Evolutionary conservation across 2,113 vertebrate species (phyloP).

Genomic region (Galeopterus variegatus): DNA sequence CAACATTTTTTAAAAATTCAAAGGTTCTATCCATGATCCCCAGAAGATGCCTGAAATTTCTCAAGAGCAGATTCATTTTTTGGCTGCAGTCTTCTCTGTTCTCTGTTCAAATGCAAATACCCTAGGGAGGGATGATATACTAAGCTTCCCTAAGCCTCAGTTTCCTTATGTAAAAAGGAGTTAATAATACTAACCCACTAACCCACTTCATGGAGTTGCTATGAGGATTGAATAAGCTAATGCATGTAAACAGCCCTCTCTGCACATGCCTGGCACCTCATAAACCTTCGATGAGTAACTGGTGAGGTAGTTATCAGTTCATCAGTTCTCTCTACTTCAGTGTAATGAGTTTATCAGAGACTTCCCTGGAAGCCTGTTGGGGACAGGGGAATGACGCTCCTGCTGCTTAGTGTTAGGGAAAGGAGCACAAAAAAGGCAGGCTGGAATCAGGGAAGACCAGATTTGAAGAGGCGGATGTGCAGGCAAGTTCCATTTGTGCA

Average conservation of each 20-base stretch:
- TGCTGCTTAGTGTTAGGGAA: not conserved
- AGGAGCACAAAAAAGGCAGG: not conserved
- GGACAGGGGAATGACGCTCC: not conserved
- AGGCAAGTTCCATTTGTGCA: not conserved
- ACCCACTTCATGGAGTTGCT: not conserved
- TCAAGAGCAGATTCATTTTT: conserved; percentile 42
- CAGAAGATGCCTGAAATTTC: not conserved
- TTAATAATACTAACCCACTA: not conserved
- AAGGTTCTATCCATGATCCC: not conserved
- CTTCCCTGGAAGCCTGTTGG: not conserved
- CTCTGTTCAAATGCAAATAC: not conserved
- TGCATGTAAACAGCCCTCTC: not conserved
- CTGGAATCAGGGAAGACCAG: not conserved
- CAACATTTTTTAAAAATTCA: not conserved
- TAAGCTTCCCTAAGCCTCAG: not conserved
- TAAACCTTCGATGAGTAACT: not conserved
- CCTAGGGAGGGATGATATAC: not conserved
- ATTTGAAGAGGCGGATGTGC: not conserved
- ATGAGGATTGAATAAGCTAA: conserved; percentile 45
- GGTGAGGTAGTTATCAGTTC: not conserved
- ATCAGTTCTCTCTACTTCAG: not conserved
- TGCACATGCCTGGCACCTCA: not conserved
- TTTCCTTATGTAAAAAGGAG: not conserved
- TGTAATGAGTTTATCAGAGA: conserved; percentile 41
- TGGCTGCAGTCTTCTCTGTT: not conserved